These are phyloP conservation scores for Oreochromis spilurus DNA, from an alignment of 2,113 vertebrate species.

Conservation along the genomic window DNA sequence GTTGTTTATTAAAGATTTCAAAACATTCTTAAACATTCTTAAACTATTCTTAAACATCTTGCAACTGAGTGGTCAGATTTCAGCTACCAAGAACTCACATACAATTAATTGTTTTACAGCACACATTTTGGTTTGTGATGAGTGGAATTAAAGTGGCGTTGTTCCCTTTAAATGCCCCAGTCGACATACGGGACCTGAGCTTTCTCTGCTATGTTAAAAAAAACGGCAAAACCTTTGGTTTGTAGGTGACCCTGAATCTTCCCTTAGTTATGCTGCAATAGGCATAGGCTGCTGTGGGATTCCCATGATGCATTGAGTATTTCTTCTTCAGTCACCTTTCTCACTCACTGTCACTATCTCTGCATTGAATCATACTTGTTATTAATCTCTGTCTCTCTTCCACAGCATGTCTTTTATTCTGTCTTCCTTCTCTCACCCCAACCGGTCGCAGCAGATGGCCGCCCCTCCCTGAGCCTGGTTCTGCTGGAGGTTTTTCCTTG, in stretches of 20 bases:
- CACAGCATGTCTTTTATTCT: not conserved
- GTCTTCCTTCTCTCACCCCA: not conserved
- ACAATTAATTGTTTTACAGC: not conserved
- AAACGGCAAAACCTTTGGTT: not conserved
- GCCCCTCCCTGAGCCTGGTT: accelerated
- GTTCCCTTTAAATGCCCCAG: not conserved
- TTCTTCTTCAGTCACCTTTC: not conserved
- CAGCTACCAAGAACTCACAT: not conserved
- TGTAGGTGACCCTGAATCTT: not conserved
- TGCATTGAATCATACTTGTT: not conserved
- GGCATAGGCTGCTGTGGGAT: not conserved
- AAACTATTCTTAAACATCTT: not conserved
- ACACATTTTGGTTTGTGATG: not conserved
- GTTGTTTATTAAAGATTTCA: not conserved
- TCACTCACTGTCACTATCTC: not conserved
- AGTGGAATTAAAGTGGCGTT: not conserved
- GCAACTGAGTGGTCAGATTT: not conserved
- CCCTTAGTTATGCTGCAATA: not conserved
- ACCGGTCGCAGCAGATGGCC: accelerated
- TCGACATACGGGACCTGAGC: not conserved
- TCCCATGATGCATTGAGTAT: not conserved
- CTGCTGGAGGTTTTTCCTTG: accelerated
- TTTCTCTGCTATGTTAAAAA: not conserved
- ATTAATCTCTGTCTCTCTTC: not conserved
- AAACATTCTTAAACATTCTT: too few relatives aligned